A percentile compares a stretch with the other conserved stretches of the same genome.
Conservation (phyloP, 2,113 vertebrate genomes). For the Dromaius novaehollandiae region DNA sequence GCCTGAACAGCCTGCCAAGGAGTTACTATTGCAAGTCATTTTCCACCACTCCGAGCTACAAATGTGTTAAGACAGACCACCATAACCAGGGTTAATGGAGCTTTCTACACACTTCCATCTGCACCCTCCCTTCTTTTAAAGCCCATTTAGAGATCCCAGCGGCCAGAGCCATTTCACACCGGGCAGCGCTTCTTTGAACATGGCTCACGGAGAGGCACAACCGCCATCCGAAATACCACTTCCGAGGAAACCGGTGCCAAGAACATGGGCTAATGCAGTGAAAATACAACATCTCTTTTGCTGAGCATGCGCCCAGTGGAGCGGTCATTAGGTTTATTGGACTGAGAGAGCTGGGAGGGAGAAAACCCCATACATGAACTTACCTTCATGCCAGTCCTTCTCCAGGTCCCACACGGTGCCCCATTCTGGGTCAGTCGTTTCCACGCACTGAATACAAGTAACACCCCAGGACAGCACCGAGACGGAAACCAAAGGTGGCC, state of each 20-base stretch:
- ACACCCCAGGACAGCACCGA: not conserved
- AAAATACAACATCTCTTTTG: not conserved
- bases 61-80: not conserved
- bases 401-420: not conserved
- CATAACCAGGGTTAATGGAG: not conserved
- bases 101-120: not conserved
- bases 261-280: not conserved
- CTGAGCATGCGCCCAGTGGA: not conserved
- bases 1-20: not conserved
- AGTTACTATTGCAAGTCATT: not conserved
- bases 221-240: not conserved
- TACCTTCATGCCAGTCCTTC: not conserved
- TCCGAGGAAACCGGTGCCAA: not conserved
- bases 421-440: not conserved
- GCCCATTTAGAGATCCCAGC: not conserved
- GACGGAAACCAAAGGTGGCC: not conserved
- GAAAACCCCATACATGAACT: no score
- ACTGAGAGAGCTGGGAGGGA: not conserved
- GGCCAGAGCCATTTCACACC: not conserved
- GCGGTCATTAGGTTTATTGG: not conserved
- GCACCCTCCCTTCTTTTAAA: not conserved
- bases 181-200: not conserved
- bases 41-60: not conserved
- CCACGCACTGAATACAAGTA: not conserved
- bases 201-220: not conserved